Evolutionary conservation across 2,888 invertebrate genomes (phyloP), one percentile per base, ranked within the genome.

Genomic region (Limnephilus rhombicus): DNA sequence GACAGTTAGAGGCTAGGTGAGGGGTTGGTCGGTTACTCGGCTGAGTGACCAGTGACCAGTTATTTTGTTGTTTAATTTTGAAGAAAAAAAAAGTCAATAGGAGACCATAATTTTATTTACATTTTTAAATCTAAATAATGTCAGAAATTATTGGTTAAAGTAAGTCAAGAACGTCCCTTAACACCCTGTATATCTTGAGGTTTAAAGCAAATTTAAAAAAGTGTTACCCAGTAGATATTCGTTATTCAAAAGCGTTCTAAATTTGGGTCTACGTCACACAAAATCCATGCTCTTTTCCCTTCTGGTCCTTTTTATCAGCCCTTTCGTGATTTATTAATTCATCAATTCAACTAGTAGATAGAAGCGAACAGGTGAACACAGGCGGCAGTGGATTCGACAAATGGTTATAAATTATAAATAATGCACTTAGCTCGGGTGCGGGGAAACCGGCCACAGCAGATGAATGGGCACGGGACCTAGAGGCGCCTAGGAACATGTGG

Each of bases 331-430:
- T 68, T 68, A 68, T 68, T 24, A 68, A 68, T 68, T 68, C n/a
- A 68, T 68, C n/a, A 68, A 68, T 68, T 68, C 24, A 68, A 68
- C 68, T 24, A 2, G 9, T 7, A 53, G 18, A 68, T n/a, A 68
- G 7, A 7, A 68, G 68, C 9, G 68, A 68, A 68, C 68, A 68
- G 68, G 68, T 68, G 68, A 68, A 68, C 68, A 68, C 24, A 24
- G 68, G 24, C 24, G 68, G 9, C 68, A 13, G 34, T 34, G 34
- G 34, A 82, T 15, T 41, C 34, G 85, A 85, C 85, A 31, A 85
- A 85, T 85, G 85, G 85, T 37, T 41, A 85, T 85, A 31, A 85
- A 85, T 85, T 85, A 85, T 85, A 31, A 85, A 85, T 85, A 41
- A 85, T 85, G 34, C 31, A 34, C 34, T 85, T 37, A 85, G 24